Percentiles rank a stretch among this genome's conserved stretches.
Evolutionary conservation across 1,140 invertebrate species (phyloP).

Genomic region (Gonioctena quinquepunctata): DNA sequence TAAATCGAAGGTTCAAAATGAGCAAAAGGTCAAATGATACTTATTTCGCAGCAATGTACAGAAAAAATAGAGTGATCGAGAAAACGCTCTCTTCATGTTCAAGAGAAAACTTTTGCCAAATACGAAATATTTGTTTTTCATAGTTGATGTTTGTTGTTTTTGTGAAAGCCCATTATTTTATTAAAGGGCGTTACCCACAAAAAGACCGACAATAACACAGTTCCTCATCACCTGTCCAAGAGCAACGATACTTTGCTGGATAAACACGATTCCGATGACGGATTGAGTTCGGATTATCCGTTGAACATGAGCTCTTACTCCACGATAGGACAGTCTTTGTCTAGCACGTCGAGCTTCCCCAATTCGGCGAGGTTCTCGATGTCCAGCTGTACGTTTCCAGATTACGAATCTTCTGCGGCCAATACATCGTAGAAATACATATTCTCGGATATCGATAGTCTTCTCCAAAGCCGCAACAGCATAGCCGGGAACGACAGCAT

Average conservation of each 20-base stretch:
- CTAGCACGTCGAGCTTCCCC: slow-evolving; percentile 55
- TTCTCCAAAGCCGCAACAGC: slow-evolving; percentile 53
- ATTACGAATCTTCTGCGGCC: slow-evolving; percentile 57
- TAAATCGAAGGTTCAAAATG: no score
- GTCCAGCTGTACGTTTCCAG: slow-evolving; percentile 55
- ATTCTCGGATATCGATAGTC: slow-evolving; percentile 60
- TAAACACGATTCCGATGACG: slow-evolving; percentile 60
- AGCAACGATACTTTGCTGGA: slow-evolving; percentile 23
- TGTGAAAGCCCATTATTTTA: no score
- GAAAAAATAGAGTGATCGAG: no score
- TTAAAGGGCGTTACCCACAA: slow-evolving; percentile 65
- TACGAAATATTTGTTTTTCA: no score
- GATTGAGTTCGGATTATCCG: slow-evolving; percentile 63
- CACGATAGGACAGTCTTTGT: slow-evolving; percentile 57
- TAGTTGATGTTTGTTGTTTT: no score
- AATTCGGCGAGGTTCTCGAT: no score
- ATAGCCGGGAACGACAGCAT: slow-evolving; percentile 49
- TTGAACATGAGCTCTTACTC: slow-evolving; percentile 66
- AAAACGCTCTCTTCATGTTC: no score
- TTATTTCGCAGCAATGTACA: no score
- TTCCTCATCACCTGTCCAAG: slow-evolving; percentile 43
- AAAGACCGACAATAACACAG: slow-evolving; percentile 52
- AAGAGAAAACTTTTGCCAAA: no score
- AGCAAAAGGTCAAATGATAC: no score
- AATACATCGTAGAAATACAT: slow-evolving; percentile 69